These are phyloP conservation scores for Zapus hudsonius DNA, from an alignment of 2,113 vertebrate species.

Conservation along the genomic window DNA sequence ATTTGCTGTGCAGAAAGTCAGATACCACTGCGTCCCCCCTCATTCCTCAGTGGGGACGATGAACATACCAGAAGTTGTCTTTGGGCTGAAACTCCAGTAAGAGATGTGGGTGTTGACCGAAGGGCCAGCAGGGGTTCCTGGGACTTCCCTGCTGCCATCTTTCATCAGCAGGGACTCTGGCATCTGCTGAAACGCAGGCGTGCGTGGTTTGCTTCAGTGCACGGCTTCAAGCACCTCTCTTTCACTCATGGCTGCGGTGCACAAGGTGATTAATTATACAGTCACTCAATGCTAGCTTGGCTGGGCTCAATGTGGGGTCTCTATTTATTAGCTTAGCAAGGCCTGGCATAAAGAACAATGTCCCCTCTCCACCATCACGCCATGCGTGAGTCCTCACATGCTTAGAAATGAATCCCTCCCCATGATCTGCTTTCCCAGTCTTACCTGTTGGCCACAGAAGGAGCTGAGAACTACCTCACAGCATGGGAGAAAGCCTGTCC, in stretches of 20 bases:
- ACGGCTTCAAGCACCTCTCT: background rate
- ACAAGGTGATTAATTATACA: background rate
- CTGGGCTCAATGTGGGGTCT: background rate
- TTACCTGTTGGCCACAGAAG: background rate
- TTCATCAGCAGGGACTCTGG: rapidly evolving
- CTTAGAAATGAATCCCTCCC: background rate
- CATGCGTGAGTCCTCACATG: background rate
- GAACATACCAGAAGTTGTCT: background rate
- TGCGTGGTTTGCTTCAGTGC: background rate
- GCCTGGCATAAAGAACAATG: background rate
- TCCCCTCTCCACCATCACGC: background rate
- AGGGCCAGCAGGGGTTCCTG: background rate
- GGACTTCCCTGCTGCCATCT: rapidly evolving
- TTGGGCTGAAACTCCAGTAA: background rate
- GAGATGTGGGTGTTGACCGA: background rate
- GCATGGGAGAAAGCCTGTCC: too few relatives aligned
- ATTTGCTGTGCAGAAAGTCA: background rate
- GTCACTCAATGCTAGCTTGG: background rate
- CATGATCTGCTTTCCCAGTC: background rate
- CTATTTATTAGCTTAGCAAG: background rate
- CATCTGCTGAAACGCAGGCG: background rate
- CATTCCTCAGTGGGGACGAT: background rate
- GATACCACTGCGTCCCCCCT: background rate
- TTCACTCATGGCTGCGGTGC: rapidly evolving
- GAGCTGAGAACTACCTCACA: background rate